Percentiles rank a stretch among this genome's conserved stretches.
Evolutionary conservation across 2,113 vertebrate species (phyloP).

Genomic region (Irena cyanogastra): DNA sequence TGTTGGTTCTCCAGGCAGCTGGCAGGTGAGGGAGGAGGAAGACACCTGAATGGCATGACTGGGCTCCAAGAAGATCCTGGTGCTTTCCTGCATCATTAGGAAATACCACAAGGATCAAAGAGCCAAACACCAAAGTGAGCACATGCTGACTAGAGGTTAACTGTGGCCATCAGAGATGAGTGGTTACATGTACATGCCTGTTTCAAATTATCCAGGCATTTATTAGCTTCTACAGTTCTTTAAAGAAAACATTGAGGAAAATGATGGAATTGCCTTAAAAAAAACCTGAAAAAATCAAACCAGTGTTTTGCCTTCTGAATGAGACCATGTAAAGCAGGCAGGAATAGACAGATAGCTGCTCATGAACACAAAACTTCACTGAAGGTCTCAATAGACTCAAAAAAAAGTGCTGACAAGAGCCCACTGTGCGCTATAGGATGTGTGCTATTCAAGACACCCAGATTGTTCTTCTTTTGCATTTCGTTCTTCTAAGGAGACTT

Average conservation of each 20-base stretch:
- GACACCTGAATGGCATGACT: neutral
- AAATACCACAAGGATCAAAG: neutral
- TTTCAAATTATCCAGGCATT: conserved; percentile 54
- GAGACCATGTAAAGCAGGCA: neutral
- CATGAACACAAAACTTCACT: neutral
- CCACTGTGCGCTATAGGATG: neutral
- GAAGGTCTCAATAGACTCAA: neutral
- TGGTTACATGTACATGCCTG: neutral
- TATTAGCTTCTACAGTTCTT: conserved; percentile 36
- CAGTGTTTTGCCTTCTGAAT: neutral
- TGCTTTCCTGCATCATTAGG: neutral
- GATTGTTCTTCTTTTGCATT: neutral
- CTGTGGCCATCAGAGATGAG: conserved; percentile 49
- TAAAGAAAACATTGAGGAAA: conserved; percentile 1
- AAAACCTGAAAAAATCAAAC: neutral
- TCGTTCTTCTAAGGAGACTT: neutral
- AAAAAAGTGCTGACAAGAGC: neutral
- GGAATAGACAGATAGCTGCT: neutral
- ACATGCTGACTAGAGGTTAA: conserved; percentile 18
- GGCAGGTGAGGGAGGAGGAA: neutral
- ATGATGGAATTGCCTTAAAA: neutral
- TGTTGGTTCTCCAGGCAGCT: neutral
- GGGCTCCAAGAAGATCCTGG: neutral
- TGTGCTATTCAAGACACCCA: neutral
- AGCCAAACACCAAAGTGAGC: neutral